phyloP scores from a whole-genome alignment of 1,140 invertebrate species.

The Drosophila chauvacae region DNA sequence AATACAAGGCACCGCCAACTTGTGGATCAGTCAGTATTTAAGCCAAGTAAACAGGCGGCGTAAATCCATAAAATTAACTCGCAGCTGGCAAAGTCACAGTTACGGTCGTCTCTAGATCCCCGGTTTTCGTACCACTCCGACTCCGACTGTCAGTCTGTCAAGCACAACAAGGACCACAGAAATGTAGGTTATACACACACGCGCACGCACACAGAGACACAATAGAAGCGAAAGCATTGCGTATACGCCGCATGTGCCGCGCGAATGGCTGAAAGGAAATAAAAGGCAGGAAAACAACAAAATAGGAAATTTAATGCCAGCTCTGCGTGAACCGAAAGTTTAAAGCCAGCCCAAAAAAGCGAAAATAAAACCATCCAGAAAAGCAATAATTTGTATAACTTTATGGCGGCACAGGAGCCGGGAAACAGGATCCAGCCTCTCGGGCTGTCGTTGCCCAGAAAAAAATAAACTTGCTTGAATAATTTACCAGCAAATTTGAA shows the following conservation, averaged over 20 bases:
- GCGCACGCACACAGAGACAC: slow-evolving; percentile 22
- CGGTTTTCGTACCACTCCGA: slow-evolving; percentile 12
- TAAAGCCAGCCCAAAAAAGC: slow-evolving; percentile 39
- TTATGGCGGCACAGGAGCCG: slow-evolving; percentile 42
- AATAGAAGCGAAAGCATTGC: slow-evolving; percentile 46
- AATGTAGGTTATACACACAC: slow-evolving; percentile 58
- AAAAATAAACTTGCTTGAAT: slow-evolving; percentile 48
- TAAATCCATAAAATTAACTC: slow-evolving; percentile 61
- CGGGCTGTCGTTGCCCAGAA: neutral
- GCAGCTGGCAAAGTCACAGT: slow-evolving; percentile 38
- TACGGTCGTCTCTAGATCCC: slow-evolving; percentile 15
- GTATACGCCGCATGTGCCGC: slow-evolving; percentile 62
- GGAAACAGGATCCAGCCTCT: slow-evolving; percentile 21
- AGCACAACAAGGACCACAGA: slow-evolving; percentile 49
- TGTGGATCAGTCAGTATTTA: slow-evolving; percentile 64
- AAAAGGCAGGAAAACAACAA: slow-evolving; percentile 59
- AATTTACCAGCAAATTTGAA: slow-evolving; percentile 63
- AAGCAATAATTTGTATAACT: slow-evolving; percentile 55
- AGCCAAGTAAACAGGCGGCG: slow-evolving; percentile 54
- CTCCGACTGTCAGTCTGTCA: slow-evolving; percentile 39
- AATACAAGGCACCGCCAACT: slow-evolving; percentile 57
- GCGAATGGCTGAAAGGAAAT: slow-evolving; percentile 27
- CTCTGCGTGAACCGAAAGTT: slow-evolving; percentile 56
- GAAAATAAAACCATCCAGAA: slow-evolving; percentile 36
- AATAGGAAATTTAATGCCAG: slow-evolving; percentile 58